Evolutionary conservation across 2,113 vertebrate genomes (phyloP), one percentile per base, ranked within the genome.

Genomic region (Panurus biarmicus): DNA sequence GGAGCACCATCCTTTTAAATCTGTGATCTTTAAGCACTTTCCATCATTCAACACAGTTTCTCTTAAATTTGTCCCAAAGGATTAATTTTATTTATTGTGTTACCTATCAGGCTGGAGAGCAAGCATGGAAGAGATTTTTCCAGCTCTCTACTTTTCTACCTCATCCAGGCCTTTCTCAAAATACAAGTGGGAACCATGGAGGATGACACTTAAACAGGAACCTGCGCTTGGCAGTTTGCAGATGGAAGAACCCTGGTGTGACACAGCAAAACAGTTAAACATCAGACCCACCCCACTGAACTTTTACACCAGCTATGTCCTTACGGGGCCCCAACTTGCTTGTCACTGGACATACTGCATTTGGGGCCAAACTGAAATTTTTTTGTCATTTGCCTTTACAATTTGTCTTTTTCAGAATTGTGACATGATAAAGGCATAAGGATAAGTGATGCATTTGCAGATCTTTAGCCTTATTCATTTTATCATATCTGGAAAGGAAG

Each of bases 191-290:
- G 64, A 87, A 10, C 14, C 14, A 10, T 2, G n/a, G 17, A 31
- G 19, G 12, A 47, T 47, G 26, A 64, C 4, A n/a, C 17, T 47
- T 61, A 40, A 58, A 26, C 3, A 50, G 70, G n/a, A 5, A 35
- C 8, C 10, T 3, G 2, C 42, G 5, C 9, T 16, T 51, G 11
- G 31, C 8, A 80, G 4, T 35, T 79, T 1, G 5, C 3, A 7
- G 24, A 20, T 1, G 65, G 12, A 62, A 70, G 9, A 9, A 76
- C 2, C 5, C 12, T 79, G 1, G 4, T 10, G 14, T 18, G 15
- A 51, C 8, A n/a, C 3, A 1, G 7, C 57, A 72, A 65, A 16
- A 57, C 4, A 48, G 31, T 25, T 36, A 40, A 75, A 42, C 3
- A 28, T 12, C 2, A 6, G 31, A 61, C 4, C 4, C 11, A 58